Evolutionary conservation across 2,113 vertebrate species (phyloP).

Genomic region (Eulacestoma nigropectus): DNA sequence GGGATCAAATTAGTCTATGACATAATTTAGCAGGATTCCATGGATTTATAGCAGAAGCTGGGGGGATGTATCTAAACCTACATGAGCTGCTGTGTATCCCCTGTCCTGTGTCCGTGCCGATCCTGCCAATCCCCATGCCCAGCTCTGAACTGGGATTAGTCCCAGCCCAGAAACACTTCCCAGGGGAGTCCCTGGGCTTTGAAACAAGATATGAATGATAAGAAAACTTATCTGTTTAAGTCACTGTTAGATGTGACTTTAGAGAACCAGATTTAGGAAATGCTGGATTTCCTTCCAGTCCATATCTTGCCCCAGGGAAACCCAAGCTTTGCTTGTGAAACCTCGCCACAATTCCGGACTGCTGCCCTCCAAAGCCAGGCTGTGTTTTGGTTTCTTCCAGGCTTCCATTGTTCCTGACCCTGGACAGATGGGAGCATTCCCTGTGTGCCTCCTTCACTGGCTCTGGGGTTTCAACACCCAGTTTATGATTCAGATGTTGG

Average conservation of each 20-base stretch:
- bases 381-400: not conserved
- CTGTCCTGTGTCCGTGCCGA: not conserved
- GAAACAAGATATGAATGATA: not conserved
- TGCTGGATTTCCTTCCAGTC: constrained; percentile 40
- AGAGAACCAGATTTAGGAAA: constrained; percentile 37
- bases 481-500: not conserved
- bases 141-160: not conserved
- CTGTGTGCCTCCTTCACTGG: not conserved
- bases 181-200: not conserved
- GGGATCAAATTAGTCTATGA: not conserved
- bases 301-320: not conserved
- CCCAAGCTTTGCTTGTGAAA: not conserved
- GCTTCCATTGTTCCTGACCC: not conserved
- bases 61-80: not conserved
- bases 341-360: not conserved
- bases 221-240: no score
- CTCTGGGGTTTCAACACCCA: not conserved
- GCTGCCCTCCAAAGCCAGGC: not conserved
- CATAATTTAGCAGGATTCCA: not conserved
- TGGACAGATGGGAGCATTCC: not conserved
- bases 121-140: not conserved
- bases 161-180: not conserved
- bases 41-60: not conserved
- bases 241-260: constrained; percentile 2
- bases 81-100: not conserved